These are phyloP conservation scores for Hystrix cristata DNA, from an alignment of 2,113 vertebrate genomes.

Conservation along the genomic window DNA sequence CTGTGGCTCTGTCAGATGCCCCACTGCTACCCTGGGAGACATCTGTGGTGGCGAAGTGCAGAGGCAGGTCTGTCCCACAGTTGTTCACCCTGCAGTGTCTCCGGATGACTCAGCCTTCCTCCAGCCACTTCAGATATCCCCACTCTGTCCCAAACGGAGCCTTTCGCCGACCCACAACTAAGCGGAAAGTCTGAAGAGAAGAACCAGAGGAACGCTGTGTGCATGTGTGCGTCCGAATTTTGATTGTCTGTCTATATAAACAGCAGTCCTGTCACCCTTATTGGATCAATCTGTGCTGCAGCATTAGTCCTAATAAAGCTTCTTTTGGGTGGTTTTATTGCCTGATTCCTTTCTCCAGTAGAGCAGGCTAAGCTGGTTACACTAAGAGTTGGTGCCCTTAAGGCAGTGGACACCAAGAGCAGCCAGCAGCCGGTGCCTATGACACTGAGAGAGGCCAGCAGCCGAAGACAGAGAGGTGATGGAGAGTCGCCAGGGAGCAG, in stretches of 20 bases:
- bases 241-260: background rate
- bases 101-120: background rate
- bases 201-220: background rate
- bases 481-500: background rate
- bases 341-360: background rate
- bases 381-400: background rate
- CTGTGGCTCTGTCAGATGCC: background rate
- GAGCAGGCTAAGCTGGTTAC: background rate
- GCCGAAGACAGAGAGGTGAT: background rate
- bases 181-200: background rate
- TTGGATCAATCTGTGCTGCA: background rate
- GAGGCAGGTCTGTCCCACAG: background rate
- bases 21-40: background rate
- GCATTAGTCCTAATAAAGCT: background rate
- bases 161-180: accelerated
- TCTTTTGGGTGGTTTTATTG: background rate
- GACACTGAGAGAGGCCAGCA: background rate
- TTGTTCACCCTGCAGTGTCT: background rate
- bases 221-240: background rate
- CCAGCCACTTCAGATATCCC: background rate
- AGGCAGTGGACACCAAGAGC: background rate
- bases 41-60: background rate
- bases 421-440: background rate
- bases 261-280: background rate
- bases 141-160: background rate